Conservation (phyloP, 2,113 vertebrate genomes). For the Silurus meridionalis region DNA sequence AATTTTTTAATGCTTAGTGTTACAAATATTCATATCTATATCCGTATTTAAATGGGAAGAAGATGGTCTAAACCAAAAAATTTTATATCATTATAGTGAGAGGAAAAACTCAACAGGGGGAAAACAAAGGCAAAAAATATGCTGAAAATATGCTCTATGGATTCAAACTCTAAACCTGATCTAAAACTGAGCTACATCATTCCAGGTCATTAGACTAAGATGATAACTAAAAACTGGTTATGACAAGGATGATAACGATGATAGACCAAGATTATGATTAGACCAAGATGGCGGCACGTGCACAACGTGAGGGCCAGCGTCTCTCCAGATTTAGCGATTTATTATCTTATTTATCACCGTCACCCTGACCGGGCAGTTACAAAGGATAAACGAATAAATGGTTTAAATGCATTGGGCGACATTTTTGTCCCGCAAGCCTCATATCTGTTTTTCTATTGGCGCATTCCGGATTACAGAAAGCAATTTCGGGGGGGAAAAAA, state of each 20-base stretch:
- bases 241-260: too few relatives aligned
- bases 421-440: neutral
- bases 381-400: neutral
- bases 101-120: neutral
- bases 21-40: neutral
- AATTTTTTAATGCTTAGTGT: neutral
- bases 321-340: too few relatives aligned
- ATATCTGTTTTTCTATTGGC: neutral
- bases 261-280: too few relatives aligned
- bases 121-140: neutral
- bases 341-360: too few relatives aligned
- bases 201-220: neutral
- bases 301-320: too few relatives aligned
- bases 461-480: neutral
- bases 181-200: neutral
- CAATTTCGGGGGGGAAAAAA: neutral
- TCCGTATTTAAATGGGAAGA: neutral
- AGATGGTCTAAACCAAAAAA: neutral
- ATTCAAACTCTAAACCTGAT: neutral
- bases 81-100: too few relatives aligned
- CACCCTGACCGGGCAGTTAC: neutral
- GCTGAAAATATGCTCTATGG: neutral
- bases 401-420: neutral
- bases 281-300: too few relatives aligned
- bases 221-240: too few relatives aligned